Evolutionary conservation across 2,888 invertebrate species (phyloP).

Genomic region (Zaprionus obscuricornis): DNA sequence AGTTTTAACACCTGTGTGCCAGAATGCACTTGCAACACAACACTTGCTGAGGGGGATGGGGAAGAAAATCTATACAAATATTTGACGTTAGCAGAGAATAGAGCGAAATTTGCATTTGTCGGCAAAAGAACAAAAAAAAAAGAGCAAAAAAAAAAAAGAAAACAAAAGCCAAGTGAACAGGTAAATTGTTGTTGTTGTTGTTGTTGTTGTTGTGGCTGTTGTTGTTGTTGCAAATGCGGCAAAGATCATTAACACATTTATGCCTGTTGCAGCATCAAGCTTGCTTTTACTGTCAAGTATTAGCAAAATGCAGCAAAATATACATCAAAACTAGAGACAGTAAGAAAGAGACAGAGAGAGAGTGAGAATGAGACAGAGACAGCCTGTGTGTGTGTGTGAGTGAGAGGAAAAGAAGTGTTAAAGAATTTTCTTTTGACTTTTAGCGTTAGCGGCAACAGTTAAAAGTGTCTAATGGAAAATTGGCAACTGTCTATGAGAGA

Average conservation of each 20-base stretch:
- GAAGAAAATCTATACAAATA: constrained; percentile 73
- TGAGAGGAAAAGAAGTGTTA: too few species aligned
- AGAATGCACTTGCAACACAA: constrained; percentile 64
- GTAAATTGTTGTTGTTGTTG: constrained; percentile 38
- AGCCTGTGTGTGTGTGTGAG: too few species aligned
- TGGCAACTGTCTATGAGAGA: constrained; percentile 45
- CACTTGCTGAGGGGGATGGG: constrained; percentile 15
- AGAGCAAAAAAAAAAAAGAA: constrained; percentile 1
- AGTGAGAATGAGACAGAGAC: too few species aligned
- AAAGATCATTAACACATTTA: constrained; percentile 68
- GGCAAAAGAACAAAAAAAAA: constrained; percentile 67
- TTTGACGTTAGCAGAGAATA: constrained; percentile 65
- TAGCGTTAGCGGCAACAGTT: constrained; percentile 40
- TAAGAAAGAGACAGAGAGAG: too few species aligned
- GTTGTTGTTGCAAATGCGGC: constrained; percentile 25
- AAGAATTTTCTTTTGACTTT: constrained; percentile 8
- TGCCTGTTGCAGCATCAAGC: constrained; percentile 20
- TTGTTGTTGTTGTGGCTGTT: constrained; percentile 11
- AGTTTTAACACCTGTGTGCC: constrained; percentile 73
- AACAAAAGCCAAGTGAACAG: constrained; percentile 41
- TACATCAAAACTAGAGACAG: constrained; percentile 52
- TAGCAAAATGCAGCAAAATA: constrained; percentile 70
- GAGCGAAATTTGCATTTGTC: constrained; percentile 73
- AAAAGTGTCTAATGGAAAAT: constrained; percentile 55
- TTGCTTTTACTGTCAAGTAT: constrained; percentile 28